phyloP scores from a whole-genome alignment of 2,888 invertebrate genomes.

The Rambutsinella grinnellia region DNA sequence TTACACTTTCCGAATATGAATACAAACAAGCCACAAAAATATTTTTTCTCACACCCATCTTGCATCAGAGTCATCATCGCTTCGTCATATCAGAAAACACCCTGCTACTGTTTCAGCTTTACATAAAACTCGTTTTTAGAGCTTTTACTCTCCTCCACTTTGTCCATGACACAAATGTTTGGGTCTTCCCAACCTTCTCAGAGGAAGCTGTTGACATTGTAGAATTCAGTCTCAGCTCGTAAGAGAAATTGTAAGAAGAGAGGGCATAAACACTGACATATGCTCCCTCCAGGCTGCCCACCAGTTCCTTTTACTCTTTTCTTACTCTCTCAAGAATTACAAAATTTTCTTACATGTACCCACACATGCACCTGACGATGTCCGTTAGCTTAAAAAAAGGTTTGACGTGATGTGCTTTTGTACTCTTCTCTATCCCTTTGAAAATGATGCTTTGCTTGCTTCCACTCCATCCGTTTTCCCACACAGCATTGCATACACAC shows the following conservation, averaged over 20 bases:
- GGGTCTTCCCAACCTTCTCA: constrained; percentile 19
- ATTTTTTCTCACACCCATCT: too few relatives aligned
- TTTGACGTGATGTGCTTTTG: constrained; percentile 14
- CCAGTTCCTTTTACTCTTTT: constrained; percentile 6
- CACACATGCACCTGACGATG: constrained; percentile 36
- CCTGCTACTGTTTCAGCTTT: too few relatives aligned
- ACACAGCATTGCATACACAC: not conserved
- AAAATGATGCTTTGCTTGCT: not conserved
- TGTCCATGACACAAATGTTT: constrained; percentile 49
- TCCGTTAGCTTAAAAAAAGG: constrained; percentile 15
- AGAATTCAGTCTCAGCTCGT: constrained; percentile 18
- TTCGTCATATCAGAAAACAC: too few relatives aligned
- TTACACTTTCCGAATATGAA: too few relatives aligned
- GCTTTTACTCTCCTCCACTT: not conserved
- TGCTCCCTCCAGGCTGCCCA: not conserved
- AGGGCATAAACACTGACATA: too few relatives aligned
- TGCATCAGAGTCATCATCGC: too few relatives aligned
- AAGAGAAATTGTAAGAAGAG: too few relatives aligned
- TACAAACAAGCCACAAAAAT: too few relatives aligned
- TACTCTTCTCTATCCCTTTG: not conserved
- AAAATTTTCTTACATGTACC: not conserved
- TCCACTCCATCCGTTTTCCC: not conserved
- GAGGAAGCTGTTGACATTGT: constrained; percentile 35
- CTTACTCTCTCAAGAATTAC: not conserved
- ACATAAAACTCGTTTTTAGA: too few relatives aligned